Base-by-base conservation (phyloP, 2,888 invertebrate species). In the Odiellus spinosus region DNA sequence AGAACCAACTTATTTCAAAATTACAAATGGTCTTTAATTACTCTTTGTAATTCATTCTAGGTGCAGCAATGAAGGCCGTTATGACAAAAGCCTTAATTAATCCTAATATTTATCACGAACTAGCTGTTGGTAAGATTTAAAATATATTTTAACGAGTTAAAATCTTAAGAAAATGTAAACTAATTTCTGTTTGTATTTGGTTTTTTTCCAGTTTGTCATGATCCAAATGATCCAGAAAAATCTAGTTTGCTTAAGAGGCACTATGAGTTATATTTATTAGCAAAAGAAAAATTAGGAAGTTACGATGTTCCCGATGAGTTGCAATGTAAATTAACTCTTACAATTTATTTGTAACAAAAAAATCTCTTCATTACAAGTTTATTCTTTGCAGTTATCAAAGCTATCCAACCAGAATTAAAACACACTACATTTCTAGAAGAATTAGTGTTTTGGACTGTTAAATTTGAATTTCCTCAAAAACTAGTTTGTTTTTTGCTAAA, bases 391-490 rank as follows among this genome's bases (percentile, higher is more conserved):
- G 45, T 10, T 26, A 21, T 45, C 15, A 21, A 19, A 26, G 15
- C 45, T 21, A 17, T 45, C 11, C 21, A 45, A 5, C 19, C n/a
- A 11, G 76, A 78, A 26, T 70, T 90, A 35, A 75, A 77, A 32
- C 88, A 91, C 67, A 76, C 76, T 58, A 87, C 85, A 0, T 76
- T 91, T 53, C 71, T 91, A 17, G 93, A 95, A 66, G 96, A 96
- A 71, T 75, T 96, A 56, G 85, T 95, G 58, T 95, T 96, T 71
- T 96, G 96, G 95, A 90, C 88, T 18, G 88, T 95, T 51, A 86
- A 52, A 26, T 90, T 84, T 67, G 91, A 95, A 67, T 96, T 95
- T 70, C 95, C 95, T 1, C 91, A 95, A 69, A 90, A 88, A 64
- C 76, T 96, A 47, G 93, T 95, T 45, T 95, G 93, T 62, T 77